A percentile compares a stretch with the other conserved stretches of the same genome.
phyloP scores from a whole-genome alignment of 2,888 invertebrate species.

The Galerucella pusilla region DNA sequence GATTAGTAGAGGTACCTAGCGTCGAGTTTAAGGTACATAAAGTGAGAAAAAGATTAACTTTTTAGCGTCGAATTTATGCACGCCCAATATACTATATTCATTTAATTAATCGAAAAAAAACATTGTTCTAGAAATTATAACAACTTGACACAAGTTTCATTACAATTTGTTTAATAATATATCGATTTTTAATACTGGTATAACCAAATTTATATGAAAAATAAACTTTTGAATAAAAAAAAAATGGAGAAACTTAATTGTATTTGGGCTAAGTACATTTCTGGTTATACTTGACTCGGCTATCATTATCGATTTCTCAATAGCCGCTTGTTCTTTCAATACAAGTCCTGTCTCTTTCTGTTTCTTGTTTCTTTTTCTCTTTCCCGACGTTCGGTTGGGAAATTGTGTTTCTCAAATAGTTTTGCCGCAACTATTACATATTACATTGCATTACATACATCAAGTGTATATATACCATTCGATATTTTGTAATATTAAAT shows the following conservation, averaged over 20 bases:
- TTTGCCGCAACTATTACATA: constrained; percentile 32
- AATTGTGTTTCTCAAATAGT: constrained; percentile 31
- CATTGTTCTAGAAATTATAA: no score
- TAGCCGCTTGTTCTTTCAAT: constrained; percentile 30
- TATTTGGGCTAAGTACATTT: not conserved
- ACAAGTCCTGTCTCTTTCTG: constrained; percentile 13
- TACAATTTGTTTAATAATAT: no score
- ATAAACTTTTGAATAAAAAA: no score
- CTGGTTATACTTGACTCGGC: not conserved
- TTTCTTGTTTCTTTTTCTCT: constrained; percentile 18
- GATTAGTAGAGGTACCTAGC: no score
- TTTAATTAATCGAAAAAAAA: no score
- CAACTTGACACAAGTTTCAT: no score
- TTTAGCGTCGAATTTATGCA: no score
- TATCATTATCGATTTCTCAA: constrained; percentile 41
- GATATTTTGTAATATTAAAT: constrained; percentile 26
- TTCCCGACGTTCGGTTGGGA: constrained; percentile 23
- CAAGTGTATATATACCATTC: constrained; percentile 25
- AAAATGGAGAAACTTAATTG: not conserved
- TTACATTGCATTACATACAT: constrained; percentile 27
- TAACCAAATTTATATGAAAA: no score
- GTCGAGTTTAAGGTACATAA: no score
- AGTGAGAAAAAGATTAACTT: no score
- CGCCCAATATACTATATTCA: no score
- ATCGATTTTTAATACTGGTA: no score